Evolutionary conservation across 2,797 vertebrate genomes (phyloP).

Genomic region (Onychomys torridus): DNA sequence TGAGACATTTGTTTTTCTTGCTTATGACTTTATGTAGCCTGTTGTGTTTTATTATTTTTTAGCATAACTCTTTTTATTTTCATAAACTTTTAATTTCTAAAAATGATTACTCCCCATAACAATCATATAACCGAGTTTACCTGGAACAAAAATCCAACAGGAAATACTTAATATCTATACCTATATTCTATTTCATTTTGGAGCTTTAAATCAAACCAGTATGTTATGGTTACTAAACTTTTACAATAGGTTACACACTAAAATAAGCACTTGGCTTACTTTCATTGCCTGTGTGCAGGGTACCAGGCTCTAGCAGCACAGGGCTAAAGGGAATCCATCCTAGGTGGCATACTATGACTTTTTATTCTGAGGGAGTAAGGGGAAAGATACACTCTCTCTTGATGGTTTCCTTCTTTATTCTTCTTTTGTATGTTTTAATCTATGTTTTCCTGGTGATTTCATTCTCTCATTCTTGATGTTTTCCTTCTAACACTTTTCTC

Average conservation of each 20-base stretch:
- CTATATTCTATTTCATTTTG: not conserved
- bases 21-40: not conserved
- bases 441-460: too few relatives aligned
- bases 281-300: not conserved
- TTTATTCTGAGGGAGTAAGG: not conserved
- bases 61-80: not conserved
- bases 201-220: not conserved
- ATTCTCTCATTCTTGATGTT: not conserved
- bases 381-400: not conserved
- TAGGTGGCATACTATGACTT: not conserved
- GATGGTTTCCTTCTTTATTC: not conserved
- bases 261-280: not conserved
- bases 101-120: not conserved
- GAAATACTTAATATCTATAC: not conserved
- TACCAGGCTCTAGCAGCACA: not conserved
- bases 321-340: not conserved
- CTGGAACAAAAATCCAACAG: not conserved
- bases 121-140: not conserved
- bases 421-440: too few relatives aligned
- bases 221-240: not conserved
- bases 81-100: not conserved
- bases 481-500: not conserved
- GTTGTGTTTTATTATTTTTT: not conserved
- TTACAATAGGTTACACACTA: not conserved
- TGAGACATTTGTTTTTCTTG: not conserved